These are phyloP conservation scores for Cyclophora albipunctata DNA, from an alignment of 2,888 invertebrate genomes.

Conservation along the genomic window DNA sequence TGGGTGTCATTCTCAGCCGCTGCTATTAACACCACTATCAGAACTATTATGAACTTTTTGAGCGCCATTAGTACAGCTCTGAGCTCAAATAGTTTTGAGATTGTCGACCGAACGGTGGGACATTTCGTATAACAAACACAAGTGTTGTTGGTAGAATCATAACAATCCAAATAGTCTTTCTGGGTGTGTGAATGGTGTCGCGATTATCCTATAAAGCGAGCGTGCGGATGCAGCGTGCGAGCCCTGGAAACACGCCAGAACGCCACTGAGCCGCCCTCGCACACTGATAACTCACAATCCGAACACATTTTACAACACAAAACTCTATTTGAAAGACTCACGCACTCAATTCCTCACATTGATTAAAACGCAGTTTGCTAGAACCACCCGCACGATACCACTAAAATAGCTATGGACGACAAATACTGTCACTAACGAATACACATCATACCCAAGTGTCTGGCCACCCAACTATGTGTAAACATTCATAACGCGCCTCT, in stretches of 20 bases:
- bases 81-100: conserved; percentile 34
- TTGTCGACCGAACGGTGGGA: conserved; percentile 26
- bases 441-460: conserved; percentile 10
- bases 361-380: conserved; percentile 10
- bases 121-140: conserved; percentile 33
- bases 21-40: conserved; percentile 45
- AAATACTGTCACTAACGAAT: conserved; percentile 12
- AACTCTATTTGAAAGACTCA: conserved; percentile 6
- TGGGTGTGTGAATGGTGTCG: conserved; percentile 19
- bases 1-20: conserved; percentile 52
- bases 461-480: conserved; percentile 6
- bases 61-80: conserved; percentile 59
- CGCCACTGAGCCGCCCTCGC: conserved; percentile 40
- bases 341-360: conserved; percentile 6
- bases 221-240: conserved; percentile 25
- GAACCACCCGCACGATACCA: conserved; percentile 36
- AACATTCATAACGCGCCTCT: conserved; percentile 4
- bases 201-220: conserved; percentile 39
- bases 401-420: conserved; percentile 38
- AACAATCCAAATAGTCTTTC: conserved; percentile 38
- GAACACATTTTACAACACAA: conserved; percentile 12
- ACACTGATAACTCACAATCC: conserved; percentile 4
- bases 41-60: conserved; percentile 37
- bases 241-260: conserved; percentile 11
- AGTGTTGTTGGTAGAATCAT: conserved; percentile 43